Percentiles rank a stretch among this genome's conserved stretches.
Evolutionary conservation across 2,888 invertebrate genomes (phyloP).

Genomic region (Euzetes globulus): DNA sequence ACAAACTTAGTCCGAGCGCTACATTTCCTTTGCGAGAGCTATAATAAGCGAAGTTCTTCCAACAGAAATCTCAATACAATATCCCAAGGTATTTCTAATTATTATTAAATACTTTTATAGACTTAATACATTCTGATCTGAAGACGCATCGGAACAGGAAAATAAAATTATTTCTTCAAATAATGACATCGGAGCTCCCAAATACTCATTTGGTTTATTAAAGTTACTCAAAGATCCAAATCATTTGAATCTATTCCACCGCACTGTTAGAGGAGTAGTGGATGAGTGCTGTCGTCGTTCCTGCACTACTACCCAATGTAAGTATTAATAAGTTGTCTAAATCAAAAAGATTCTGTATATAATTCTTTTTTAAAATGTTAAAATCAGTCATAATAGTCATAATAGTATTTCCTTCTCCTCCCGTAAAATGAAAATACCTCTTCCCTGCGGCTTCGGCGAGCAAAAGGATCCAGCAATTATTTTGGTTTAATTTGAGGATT

Average conservation of each 20-base stretch:
- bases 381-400: no score
- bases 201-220: neutral
- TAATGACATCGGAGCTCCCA: neutral
- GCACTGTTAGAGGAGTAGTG: conserved; percentile 9
- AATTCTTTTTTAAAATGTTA: no score
- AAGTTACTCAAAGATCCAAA: neutral
- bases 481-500: no score
- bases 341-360: no score
- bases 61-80: neutral
- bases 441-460: no score
- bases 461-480: no score
- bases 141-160: neutral
- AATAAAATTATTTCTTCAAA: neutral
- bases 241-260: conserved; percentile 1
- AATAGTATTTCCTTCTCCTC: no score
- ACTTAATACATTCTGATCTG: neutral
- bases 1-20: conserved; percentile 3
- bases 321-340: no score
- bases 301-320: conserved; percentile 10
- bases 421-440: no score
- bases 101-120: no score
- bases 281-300: conserved; percentile 21
- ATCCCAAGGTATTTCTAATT: neutral
- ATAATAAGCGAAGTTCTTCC: conserved; percentile 6
- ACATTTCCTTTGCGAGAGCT: conserved; percentile 16